Evolutionary conservation across 2,113 vertebrate species (phyloP), one percentile per base, ranked within the genome.

Genomic region (Ariopsis seemanni): DNA sequence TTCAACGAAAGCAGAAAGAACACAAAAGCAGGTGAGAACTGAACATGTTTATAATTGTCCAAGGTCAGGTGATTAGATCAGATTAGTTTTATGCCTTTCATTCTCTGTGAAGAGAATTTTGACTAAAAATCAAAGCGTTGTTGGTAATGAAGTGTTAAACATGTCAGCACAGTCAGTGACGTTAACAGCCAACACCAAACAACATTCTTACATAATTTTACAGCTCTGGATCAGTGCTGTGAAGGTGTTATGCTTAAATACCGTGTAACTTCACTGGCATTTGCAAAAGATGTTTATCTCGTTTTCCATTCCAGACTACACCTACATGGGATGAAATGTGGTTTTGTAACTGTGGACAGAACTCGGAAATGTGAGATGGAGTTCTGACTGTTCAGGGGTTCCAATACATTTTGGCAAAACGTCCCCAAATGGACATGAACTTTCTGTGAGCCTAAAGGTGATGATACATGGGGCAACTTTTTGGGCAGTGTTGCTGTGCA

Each of bases 21-120:
- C 50, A 15, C 11, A 53, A 78, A 79, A 79, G 58, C 78, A 58
- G 78, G 78, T 80, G 27, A 80, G 78, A 58, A 30, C 55, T 58
- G 7, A n/a, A 42, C 42, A 42, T 42, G 42, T 42, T 42, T 42
- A 42, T 42, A 42, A 42, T 42, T 42, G 42, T 42, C 42, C 42
- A 42, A 42, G 42, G 42, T 42, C 42, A 42, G 42, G 15, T 17
- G 52, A 53, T 53, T 53, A 53, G 67, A 69, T 69, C 15, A 30
- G 2, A 27, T 27, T 69, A 10, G 0, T 69, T 30, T 69, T 69
- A 69, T 72, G 69, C 1, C 6, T 42, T 0, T 1, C 17, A 18
- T 34, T 72, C 27, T 1, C 5, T 34, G 25, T 72, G 69, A 72
- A 48, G 48, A 25, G 17, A 9, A 25, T 25, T 63, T 65, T n/a